Evolutionary conservation across 2,797 vertebrate species (phyloP), one percentile per base, ranked within the genome.

Genomic region (Myiothlypis coronata): DNA sequence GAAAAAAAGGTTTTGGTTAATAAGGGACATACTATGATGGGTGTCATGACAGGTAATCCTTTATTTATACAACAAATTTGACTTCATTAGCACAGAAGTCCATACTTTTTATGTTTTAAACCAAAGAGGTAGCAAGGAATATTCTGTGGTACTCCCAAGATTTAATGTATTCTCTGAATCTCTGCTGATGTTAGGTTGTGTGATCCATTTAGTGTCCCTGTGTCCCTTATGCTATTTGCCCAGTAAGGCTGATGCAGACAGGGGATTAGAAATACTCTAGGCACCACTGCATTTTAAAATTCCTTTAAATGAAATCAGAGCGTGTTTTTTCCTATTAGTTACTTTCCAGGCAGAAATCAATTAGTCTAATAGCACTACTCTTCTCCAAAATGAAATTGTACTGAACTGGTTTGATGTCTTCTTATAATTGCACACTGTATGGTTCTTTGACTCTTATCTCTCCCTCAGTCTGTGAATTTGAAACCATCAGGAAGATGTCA

Each of bases 401-500:
- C 64, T 88, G 74, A 84, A 50, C 41, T 23, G 27, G 63, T 95
- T 96, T 96, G 93, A 85, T 84, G 63, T 96, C 87, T 50, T 96
- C 91, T 91, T 96, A 87, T 92, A 94, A 94, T 87, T 87, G 76
- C 65, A 88, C 75, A 12, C 87, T 89, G 64, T 96, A 93, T 93
- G 95, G 44, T 80, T 77, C 84, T 94, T 89, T 96, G 79, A 83
- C 94, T 94, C 79, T 97, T 94, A 97, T 94, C 81, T 97, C 32
- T 93, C 49, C 50, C 79, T 76, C 82, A 90, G 91, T 86, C 78
- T 97, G 80, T 93, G 90, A 94, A 96, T 97, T 95, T 97, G 89
- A 97, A 97, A 94, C 90, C 92, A 94, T 95, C 89, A 96, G 94
- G 91, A 97, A 96, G 93, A 96, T 96, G 68, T 93, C 95, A 95